Base-by-base conservation (phyloP, 2,113 vertebrate genomes). In the Phyllostomus discolor region DNA sequence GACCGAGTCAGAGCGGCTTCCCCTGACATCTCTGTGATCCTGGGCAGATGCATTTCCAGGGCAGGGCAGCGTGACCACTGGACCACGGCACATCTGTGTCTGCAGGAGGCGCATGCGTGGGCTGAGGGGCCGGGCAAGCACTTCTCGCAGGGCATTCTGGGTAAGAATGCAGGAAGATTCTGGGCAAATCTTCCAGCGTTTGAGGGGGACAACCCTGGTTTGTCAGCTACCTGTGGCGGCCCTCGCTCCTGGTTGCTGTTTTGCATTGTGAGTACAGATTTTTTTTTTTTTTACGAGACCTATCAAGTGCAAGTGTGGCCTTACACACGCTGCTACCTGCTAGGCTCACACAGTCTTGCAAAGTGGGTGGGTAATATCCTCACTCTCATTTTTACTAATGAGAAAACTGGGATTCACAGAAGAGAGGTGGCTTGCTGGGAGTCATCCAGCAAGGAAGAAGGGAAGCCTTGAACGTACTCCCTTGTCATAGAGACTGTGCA, bases 31-130 rank as follows among this genome's bases (percentile, higher is more conserved):
- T 85, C 91, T 15, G 57, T 94, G 96, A 95, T 79, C 57, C 54
- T 24, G 31, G 92, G 73, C 92, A 96, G 96, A 92, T 87, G 92
- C 0, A 1, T 7, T 48, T n/a, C 31, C 33, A 43, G 97, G 96
- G 95, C 97, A 97, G 97, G 97, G 50, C 97, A 52, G 95, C 86
- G 57, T 90, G 97, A 98, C 97, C 97, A 93, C 62, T 2, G 0
- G 2, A 2, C 88, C 28, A 10, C 1, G 0, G 38, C 14, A 15
- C 67, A 46, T n/a, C 50, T 48, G 22, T n/a, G 88, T 96, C 83
- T 79, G 52, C 11, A 46, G 0, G 41, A 83, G 33, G 43, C 3
- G 0, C 43, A 19, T 7, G 57, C 2, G 0, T 35, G 80, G 76
- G 54, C 31, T 54, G 50, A 69, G 24, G 35, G 46, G 15, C 57